Conservation (phyloP, 2,113 vertebrate genomes). For the Promerops cafer region DNA sequence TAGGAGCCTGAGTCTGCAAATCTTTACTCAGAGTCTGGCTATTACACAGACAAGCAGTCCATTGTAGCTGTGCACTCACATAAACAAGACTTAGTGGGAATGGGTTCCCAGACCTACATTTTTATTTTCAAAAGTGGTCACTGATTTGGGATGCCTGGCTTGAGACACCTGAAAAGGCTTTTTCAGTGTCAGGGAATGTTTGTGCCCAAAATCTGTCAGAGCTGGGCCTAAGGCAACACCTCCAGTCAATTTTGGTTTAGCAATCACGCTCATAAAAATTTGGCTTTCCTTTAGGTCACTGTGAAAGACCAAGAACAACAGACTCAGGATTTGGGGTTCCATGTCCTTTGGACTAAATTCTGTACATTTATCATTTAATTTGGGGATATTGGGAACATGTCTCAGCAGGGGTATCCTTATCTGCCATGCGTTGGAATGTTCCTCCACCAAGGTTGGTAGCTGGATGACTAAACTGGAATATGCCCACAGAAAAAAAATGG, state of each 20-base stretch:
- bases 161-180: conserved; percentile 54
- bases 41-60: conserved; percentile 15
- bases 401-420: not conserved
- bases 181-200: conserved; percentile 26
- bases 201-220: not conserved
- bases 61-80: not conserved
- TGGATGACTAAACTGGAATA: not conserved
- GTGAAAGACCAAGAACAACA: conserved; percentile 3
- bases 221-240: not conserved
- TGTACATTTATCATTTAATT: not conserved
- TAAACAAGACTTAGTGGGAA: conserved; percentile 34
- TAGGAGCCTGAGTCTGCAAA: conserved; percentile 19
- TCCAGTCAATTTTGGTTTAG: not conserved
- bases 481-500: not conserved
- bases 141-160: conserved; percentile 38
- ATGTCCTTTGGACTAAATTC: not conserved
- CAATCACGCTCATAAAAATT: not conserved
- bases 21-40: conserved; percentile 13
- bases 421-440: not conserved
- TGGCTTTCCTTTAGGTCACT: not conserved
- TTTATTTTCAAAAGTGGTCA: conserved; percentile 49
- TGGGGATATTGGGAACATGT: not conserved
- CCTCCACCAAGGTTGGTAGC: not conserved
- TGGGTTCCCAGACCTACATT: not conserved
- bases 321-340: not conserved